These are phyloP conservation scores for Neoniphon sammara DNA, from an alignment of 2,797 vertebrate species.

Conservation along the genomic window DNA sequence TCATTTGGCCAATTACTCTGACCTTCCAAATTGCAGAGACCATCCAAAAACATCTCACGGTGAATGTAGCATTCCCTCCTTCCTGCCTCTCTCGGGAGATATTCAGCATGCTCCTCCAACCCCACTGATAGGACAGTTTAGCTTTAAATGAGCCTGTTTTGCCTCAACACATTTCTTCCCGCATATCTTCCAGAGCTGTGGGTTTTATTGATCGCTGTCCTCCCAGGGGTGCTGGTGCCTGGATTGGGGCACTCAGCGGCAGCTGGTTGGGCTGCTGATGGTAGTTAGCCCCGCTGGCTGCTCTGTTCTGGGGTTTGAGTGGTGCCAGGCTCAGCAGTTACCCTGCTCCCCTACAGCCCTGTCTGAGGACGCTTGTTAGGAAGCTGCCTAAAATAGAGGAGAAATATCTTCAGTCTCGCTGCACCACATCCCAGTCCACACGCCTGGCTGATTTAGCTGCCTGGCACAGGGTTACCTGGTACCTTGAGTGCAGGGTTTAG, in stretches of 20 bases:
- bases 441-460: constrained; percentile 69
- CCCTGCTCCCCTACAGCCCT: constrained; percentile 76
- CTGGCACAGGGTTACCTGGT: constrained; percentile 68
- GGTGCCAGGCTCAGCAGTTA: constrained; percentile 81
- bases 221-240: constrained; percentile 75
- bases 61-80: constrained; percentile 59
- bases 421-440: constrained; percentile 66
- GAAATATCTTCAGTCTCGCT: constrained; percentile 78
- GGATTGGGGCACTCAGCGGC: constrained; percentile 70
- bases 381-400: constrained; percentile 83
- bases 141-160: constrained; percentile 81
- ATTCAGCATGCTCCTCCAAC: constrained; percentile 69
- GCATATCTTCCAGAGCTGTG: constrained; percentile 75
- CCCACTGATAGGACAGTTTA: constrained; percentile 79
- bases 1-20: constrained; percentile 77
- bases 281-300: constrained; percentile 80
- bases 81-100: constrained; percentile 62
- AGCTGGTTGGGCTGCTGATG: constrained; percentile 80
- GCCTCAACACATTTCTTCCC: constrained; percentile 78
- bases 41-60: constrained; percentile 68
- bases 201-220: constrained; percentile 78
- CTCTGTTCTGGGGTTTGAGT: constrained; percentile 77
- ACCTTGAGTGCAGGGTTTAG: constrained; percentile 55
- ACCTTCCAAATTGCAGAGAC: constrained; percentile 74
- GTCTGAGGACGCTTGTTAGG: constrained; percentile 86